phyloP scores from a whole-genome alignment of 2,113 vertebrate species.

The Erythrocebus patas region DNA sequence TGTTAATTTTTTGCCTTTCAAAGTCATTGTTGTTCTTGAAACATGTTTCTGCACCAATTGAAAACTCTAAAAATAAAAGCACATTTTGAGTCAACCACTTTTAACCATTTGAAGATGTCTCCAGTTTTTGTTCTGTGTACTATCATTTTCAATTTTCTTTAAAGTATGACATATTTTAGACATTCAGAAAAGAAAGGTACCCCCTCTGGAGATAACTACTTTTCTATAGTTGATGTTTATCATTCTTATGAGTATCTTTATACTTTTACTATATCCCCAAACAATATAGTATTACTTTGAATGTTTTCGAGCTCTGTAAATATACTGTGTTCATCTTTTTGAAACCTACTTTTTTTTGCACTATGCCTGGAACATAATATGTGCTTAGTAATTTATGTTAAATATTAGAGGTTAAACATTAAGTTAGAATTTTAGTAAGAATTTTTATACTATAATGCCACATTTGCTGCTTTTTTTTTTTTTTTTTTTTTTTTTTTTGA shows the following conservation, averaged over 20 bases:
- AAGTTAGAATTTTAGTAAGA: background rate
- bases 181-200: background rate
- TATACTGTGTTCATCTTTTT: background rate
- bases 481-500: background rate
- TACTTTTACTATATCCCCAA: background rate
- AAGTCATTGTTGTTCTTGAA: background rate
- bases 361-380: background rate
- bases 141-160: constrained; percentile 25
- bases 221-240: background rate
- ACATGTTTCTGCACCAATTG: background rate
- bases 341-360: constrained; percentile 13
- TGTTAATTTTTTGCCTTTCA: background rate
- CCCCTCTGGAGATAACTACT: background rate
- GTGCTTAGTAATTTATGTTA: constrained; percentile 20
- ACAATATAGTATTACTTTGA: background rate
- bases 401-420: background rate
- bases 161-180: constrained; percentile 35
- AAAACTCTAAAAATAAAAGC: constrained; percentile 12
- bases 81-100: background rate
- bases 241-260: background rate
- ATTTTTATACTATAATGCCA: background rate
- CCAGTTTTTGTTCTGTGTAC: background rate
- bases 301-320: background rate
- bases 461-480: background rate
- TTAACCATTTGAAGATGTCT: background rate